Evolutionary conservation across 2,797 vertebrate genomes (phyloP), one percentile per base, ranked within the genome.

Genomic region (Babyrousa celebensis): DNA sequence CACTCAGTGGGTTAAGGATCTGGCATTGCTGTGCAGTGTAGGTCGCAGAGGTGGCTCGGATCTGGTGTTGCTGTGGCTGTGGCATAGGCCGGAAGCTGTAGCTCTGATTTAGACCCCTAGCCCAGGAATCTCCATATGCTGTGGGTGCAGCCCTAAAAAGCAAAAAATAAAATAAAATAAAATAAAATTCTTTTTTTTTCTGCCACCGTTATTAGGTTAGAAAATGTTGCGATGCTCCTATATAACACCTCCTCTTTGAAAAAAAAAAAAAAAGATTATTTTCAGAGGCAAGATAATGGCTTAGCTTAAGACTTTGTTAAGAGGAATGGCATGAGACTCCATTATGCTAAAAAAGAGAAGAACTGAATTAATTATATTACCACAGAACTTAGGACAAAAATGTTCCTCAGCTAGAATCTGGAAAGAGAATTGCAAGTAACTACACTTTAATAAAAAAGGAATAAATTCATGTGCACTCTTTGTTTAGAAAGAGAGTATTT

Each of bases 361-460:
- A 86, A 25, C 6, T 25, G 67, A 87, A 80, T 92, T 88, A 75
- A 96, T 85, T 80, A 72, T 82, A 93, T 78, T 96, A 74, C 21
- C n/a, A 94, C 70, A 85, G 60, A 83, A 91, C 32, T 79, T 78
- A 78, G 65, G 48, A 88, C 36, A 68, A 92, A 92, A 95, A 29
- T 71, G 5, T 68, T 43, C 91, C 29, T 80, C n/a, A 88, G 43
- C 52, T 71, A 65, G n/a, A 48, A 92, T 48, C 3, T 83, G 70
- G 75, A 78, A 89, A 85, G 29, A 80, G 43, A 82, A 32, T 2
- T 79, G 16, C 29, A 91, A 93, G 87, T 85, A 91, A 86, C 9
- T 70, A 95, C 6, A 1, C 12, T 74, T 67, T 12, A 70, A 85
- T 48, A 80, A 83, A 88, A 32, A 6, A 16, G 29, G 23, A 78